A percentile compares a stretch with the other conserved stretches of the same genome.
These are phyloP conservation scores for Drosophila malerkotliana DNA, from an alignment of 1,140 invertebrate genomes.

Conservation along the genomic window DNA sequence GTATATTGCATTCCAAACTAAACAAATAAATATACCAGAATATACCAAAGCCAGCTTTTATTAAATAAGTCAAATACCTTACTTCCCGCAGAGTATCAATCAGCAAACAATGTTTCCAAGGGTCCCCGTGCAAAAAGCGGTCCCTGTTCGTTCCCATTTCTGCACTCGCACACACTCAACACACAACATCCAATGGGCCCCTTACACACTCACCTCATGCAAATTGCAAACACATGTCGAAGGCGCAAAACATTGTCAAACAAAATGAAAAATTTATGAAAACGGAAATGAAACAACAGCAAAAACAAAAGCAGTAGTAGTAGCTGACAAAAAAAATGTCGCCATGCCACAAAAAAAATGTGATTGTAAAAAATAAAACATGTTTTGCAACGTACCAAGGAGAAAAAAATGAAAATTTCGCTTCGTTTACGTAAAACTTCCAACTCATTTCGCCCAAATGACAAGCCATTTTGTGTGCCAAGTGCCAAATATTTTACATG, in stretches of 20 bases:
- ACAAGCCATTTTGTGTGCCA: constrained; percentile 54
- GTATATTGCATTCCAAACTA: too few species aligned
- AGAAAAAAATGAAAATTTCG: constrained; percentile 20
- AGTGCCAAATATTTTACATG: constrained; percentile 74
- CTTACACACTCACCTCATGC: constrained; percentile 47
- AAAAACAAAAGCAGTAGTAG: constrained; percentile 20
- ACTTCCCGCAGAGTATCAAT: constrained; percentile 41
- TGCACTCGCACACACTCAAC: neutral
- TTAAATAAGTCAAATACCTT: constrained; percentile 32
- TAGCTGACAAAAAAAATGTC: constrained; percentile 43
- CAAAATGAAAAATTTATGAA: constrained; percentile 76
- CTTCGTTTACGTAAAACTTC: constrained; percentile 45
- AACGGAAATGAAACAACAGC: constrained; percentile 64
- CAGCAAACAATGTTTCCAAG: constrained; percentile 22
- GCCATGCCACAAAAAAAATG: constrained; percentile 13
- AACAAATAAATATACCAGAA: too few species aligned
- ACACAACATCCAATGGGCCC: neutral
- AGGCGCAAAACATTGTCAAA: constrained; percentile 72
- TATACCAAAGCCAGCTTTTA: constrained; percentile 10
- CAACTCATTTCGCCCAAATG: constrained; percentile 59
- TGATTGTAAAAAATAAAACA: constrained; percentile 31
- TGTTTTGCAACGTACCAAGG: constrained; percentile 26
- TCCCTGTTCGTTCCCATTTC: constrained; percentile 30
- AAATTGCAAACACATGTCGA: constrained; percentile 79
- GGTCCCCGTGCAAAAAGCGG: constrained; percentile 3